Evolutionary conservation across 2,113 vertebrate genomes (phyloP).

Genomic region (Gobiocypris rarus): DNA sequence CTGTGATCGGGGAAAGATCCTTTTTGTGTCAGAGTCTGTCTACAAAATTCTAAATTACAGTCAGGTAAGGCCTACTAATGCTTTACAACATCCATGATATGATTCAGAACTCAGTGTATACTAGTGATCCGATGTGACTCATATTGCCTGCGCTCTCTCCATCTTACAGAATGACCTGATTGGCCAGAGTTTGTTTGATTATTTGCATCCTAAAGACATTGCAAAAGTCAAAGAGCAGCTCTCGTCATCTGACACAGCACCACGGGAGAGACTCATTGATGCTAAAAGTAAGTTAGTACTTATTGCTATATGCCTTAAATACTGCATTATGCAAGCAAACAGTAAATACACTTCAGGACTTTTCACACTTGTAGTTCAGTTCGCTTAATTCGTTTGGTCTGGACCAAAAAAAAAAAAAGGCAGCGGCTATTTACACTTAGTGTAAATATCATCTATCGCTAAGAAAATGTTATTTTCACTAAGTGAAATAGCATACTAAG

Average conservation of each 20-base stretch:
- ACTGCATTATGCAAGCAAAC: background rate
- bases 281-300: slow-evolving; percentile 74
- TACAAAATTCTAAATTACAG: slow-evolving; percentile 95
- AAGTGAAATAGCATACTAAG: no score
- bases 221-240: slow-evolving; percentile 89
- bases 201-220: slow-evolving; percentile 88
- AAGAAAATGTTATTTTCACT: no score
- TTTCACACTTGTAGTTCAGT: no score
- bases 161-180: slow-evolving; percentile 78
- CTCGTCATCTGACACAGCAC: slow-evolving; percentile 76
- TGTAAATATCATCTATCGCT: no score
- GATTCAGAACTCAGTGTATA: background rate
- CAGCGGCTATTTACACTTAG: no score
- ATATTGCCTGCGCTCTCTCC: background rate
- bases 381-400: no score
- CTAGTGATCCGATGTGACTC: background rate
- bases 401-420: no score
- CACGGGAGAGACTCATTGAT: slow-evolving; percentile 80
- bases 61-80: slow-evolving; percentile 77
- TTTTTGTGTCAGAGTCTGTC: slow-evolving; percentile 96
- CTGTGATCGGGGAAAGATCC: slow-evolving; percentile 94
- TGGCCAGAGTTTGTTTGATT: slow-evolving; percentile 86
- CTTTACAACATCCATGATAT: slow-evolving; percentile 9
- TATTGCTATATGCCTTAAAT: background rate
- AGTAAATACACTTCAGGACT: no score